phyloP scores from a whole-genome alignment of 2,888 invertebrate species.

The Allygus modestus region DNA sequence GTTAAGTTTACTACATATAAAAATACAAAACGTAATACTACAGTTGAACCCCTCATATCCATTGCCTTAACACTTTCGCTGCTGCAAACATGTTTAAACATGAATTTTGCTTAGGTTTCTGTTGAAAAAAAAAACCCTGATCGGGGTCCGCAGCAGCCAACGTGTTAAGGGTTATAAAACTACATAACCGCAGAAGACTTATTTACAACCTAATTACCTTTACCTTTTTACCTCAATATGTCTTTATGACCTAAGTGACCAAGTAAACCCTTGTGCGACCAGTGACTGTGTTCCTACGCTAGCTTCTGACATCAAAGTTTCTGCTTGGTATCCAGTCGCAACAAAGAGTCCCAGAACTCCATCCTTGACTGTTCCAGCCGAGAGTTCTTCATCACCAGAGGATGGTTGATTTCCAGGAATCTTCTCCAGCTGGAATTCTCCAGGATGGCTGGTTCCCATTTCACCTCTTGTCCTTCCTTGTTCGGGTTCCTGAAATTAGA shows the following conservation, averaged over 20 bases:
- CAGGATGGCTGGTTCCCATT: slow-evolving; percentile 39
- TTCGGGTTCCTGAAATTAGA: slow-evolving; percentile 58
- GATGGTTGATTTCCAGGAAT: slow-evolving; percentile 30
- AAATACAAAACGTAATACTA: no score
- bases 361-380: slow-evolving; percentile 36
- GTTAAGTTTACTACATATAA: no score
- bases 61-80: no score
- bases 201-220: no score
- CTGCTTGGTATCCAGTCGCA: slow-evolving; percentile 20
- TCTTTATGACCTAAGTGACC: background rate
- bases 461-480: background rate
- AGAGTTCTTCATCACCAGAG: slow-evolving; percentile 52
- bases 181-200: no score
- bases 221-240: background rate
- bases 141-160: no score
- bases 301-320: slow-evolving; percentile 6
- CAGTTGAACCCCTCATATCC: no score
- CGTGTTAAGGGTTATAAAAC: no score
- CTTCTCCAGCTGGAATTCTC: slow-evolving; percentile 36
- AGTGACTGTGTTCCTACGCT: background rate
- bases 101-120: no score
- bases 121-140: no score
- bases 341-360: slow-evolving; percentile 55
- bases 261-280: background rate
- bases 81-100: no score